These are phyloP conservation scores for Brachycybe producta DNA, from an alignment of 2,888 invertebrate species.

Conservation along the genomic window DNA sequence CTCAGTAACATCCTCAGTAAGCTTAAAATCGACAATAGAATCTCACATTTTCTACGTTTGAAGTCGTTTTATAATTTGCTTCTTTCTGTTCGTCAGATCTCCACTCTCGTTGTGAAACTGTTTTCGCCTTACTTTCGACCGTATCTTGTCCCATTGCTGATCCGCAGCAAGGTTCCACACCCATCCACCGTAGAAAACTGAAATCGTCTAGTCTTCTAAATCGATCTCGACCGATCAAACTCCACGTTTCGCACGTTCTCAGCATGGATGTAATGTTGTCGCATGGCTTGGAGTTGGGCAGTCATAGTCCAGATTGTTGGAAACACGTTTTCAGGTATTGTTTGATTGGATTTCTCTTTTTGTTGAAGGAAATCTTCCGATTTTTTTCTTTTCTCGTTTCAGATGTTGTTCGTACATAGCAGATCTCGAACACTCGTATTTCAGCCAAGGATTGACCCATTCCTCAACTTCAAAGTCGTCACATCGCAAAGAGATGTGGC, in stretches of 20 bases:
- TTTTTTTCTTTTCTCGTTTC: slow-evolving; percentile 18
- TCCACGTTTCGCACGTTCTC: slow-evolving; percentile 59
- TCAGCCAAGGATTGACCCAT: slow-evolving; percentile 40
- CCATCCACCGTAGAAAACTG: background rate
- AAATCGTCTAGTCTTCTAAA: slow-evolving; percentile 10
- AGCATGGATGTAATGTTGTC: slow-evolving; percentile 82
- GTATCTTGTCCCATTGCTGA: slow-evolving; percentile 65
- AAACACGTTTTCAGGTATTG: slow-evolving; percentile 70
- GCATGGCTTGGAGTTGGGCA: slow-evolving; percentile 76
- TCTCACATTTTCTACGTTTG: too few species aligned
- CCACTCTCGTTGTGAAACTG: slow-evolving; percentile 79
- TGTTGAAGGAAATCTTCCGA: slow-evolving; percentile 1
- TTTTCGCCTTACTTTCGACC: slow-evolving; percentile 69
- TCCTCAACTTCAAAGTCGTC: background rate
- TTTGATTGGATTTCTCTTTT: slow-evolving; percentile 1
- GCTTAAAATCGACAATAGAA: slow-evolving; percentile 14
- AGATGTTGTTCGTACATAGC: slow-evolving; percentile 83
- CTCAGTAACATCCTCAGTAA: slow-evolving; percentile 69
- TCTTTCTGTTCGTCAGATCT: slow-evolving; percentile 42
- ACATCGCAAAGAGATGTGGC: background rate
- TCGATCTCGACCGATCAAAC: slow-evolving; percentile 20
- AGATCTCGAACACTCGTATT: slow-evolving; percentile 77
- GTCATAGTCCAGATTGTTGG: slow-evolving; percentile 89
- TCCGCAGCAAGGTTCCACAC: slow-evolving; percentile 22
- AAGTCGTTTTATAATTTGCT: background rate